Percentiles rank a stretch among this genome's conserved stretches.
These are phyloP conservation scores for Pachyseris speciosa DNA, from an alignment of 64 coral and sea anemone species.

Conservation along the genomic window DNA sequence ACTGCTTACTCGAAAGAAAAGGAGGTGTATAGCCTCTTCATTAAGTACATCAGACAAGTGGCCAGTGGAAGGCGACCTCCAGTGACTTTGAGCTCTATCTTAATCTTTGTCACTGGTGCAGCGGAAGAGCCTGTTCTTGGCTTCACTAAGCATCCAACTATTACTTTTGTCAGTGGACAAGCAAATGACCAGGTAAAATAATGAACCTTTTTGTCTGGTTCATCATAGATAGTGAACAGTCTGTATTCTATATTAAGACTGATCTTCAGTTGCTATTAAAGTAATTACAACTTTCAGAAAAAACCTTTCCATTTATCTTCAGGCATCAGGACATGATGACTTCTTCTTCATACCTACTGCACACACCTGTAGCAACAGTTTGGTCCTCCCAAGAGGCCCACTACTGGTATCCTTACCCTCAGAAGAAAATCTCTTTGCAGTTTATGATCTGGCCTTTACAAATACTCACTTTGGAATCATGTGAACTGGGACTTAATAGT, in stretches of 20 bases:
- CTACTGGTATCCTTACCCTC: neutral
- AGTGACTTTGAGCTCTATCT: slow-evolving; percentile 30
- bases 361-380: slow-evolving; percentile 27
- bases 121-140: slow-evolving; percentile 79
- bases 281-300: neutral
- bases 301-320: neutral
- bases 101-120: slow-evolving; percentile 74
- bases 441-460: slow-evolving; percentile 67
- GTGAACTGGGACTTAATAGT: no score
- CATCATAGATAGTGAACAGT: no score
- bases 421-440: slow-evolving; percentile 53
- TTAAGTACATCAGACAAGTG: slow-evolving; percentile 57
- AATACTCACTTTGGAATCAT: slow-evolving; percentile 65
- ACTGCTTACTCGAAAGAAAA: slow-evolving; percentile 55
- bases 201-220: no score
- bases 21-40: slow-evolving; percentile 56
- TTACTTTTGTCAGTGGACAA: slow-evolving; percentile 35
- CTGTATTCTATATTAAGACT: no score
- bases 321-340: neutral
- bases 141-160: slow-evolving; percentile 32
- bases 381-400: slow-evolving; percentile 34
- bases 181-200: slow-evolving; percentile 7
- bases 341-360: slow-evolving; percentile 12
- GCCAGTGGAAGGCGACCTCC: slow-evolving; percentile 64
- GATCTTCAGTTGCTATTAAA: no score